Evolutionary conservation across 37 sponge, comb jelly and placozoan genomes (phyloP), one percentile per base, ranked within the genome.

Genomic region (Ephydatia muelleri): DNA sequence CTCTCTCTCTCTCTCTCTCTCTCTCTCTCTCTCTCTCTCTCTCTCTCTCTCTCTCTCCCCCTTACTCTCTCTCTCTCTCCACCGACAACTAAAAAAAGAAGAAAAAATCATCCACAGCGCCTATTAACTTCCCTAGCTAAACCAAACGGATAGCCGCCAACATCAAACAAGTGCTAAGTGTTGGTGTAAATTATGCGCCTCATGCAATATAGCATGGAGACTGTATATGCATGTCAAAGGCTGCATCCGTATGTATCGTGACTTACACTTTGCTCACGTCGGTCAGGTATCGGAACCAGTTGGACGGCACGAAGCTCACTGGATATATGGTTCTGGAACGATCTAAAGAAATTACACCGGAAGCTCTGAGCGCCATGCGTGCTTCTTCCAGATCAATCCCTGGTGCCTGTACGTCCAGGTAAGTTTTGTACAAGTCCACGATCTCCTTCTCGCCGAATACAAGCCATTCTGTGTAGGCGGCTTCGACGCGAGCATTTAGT

Each of bases 211-310:
- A n/a, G n/a, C n/a, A n/a, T n/a, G n/a, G n/a, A n/a, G n/a, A n/a
- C n/a, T n/a, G n/a, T n/a, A n/a, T n/a, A n/a, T 33, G 66, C 37
- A 37, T 34, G 19, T 12, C 66, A 13, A 65, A n/a, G 13, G 33
- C 28, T 19, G 33, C 37, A 70, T 35, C 38, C 27, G 26, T 37
- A 68, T 69, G 39, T 40, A 23, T 9, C n/a, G n/a, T n/a, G n/a
- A 78, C 80, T 57, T 72, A 79, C 80, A 79, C 79, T 31, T 25
- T 39, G 16, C 70, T 76, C 6, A 73, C 76, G 72, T 87, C 81
- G 33, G 81, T 87, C 43, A 86, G 40, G 43, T 90, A 90, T 23
- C 73, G 73, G 77, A 85, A 90, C 90, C 90, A 90, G 71, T 90
- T 75, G 38, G 81, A 75, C 16, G 90, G 90, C 28, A 70, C 75